Base-by-base conservation (phyloP, 2,888 invertebrate species). In the Cosmia trapezina region DNA sequence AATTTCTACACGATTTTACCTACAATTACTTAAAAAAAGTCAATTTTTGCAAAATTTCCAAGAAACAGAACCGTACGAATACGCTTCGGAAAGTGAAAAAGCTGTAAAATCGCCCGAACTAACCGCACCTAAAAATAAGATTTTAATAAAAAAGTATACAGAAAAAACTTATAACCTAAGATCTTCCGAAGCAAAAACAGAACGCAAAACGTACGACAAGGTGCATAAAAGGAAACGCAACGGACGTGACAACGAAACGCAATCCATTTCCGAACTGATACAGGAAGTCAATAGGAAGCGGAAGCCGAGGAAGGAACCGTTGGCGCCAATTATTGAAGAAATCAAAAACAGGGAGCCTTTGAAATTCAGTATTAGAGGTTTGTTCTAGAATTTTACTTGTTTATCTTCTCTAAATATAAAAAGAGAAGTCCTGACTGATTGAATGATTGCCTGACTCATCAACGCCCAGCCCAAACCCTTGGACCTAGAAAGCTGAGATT, bases 281-380 rank as follows among this genome's bases (percentile, higher is more conserved):
- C 81, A 81, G 80, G 86, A 85, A 74, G 67, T 56, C 56, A 83
- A 80, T 45, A 82, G 80, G 70, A 90, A 87, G 65, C 88, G 87
- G 72, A 93, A 89, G 68, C 84, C 84, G 37, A 60, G 80, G 70
- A 93, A 89, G 75, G 93, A 93, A 79, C 93, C 95, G 0, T 83
- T 95, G 76, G 95, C 93, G 62, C 95, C 96, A n/a, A 94, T 96
- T 41, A 92, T 95, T 49, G 94, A 94, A 81, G 94, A 95, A 83
- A 93, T 95, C 51, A 94, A 92, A 78, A 93, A 85, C 64, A 88
- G 94, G 28, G 94, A 95, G 54, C 91, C 93, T 0, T 71, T 93
- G 37, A 94, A 93, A 74, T 76, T 81, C 11, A 84, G 84, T 22
- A 89, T 86, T 68, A 93, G 90, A 85, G 92, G 90, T 49, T 90